Evolutionary conservation across 2,888 invertebrate genomes (phyloP), one percentile per base, ranked within the genome.

Genomic region (Temnothorax rugatulus): DNA sequence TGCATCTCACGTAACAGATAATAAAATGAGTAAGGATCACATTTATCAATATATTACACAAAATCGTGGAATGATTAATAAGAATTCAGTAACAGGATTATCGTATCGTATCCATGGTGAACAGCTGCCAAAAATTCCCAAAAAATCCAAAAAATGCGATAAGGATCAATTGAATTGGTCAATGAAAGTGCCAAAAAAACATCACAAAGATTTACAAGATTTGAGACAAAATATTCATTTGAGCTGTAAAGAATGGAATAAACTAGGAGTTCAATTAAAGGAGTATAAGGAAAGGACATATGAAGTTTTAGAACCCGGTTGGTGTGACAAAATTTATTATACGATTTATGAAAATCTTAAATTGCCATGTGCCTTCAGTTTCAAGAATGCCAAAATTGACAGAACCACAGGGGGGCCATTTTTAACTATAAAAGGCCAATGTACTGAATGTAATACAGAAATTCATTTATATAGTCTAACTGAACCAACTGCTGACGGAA

Each of bases 351-450:
- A 29, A 41, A 44, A 88, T 13, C 25, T 87, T n/a, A 86, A 83
- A 84, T 63, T 89, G 34, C 88, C 89, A 4, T 89, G 86, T 50
- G 81, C 86, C 0, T 89, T 77, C 29, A 11, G 77, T 2, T 87
- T 89, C 21, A 87, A 87, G 81, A 79, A 86, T 21, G 87, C 87
- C 0, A 77, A 82, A 68, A 86, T 18, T 59, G 59, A 29, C 15
- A 59, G 59, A 59, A 84, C 86, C 50, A 68, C 71, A 11, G 84
- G 77, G 1, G 84, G 83, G 1, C 82, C 84, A 63, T 83, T 54
- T 54, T 54, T 54, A 54, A 8, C 41, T 9, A 85, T 88, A 5
- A 63, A 47, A 73, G 87, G 88, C 5, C n/a, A 52, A 57, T 89
- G 88, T 61, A 41, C 47, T 29, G 87, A 88, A 73, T 89, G 88